Conservation (phyloP, 2,888 invertebrate species). For the Epinotia ramella region DNA sequence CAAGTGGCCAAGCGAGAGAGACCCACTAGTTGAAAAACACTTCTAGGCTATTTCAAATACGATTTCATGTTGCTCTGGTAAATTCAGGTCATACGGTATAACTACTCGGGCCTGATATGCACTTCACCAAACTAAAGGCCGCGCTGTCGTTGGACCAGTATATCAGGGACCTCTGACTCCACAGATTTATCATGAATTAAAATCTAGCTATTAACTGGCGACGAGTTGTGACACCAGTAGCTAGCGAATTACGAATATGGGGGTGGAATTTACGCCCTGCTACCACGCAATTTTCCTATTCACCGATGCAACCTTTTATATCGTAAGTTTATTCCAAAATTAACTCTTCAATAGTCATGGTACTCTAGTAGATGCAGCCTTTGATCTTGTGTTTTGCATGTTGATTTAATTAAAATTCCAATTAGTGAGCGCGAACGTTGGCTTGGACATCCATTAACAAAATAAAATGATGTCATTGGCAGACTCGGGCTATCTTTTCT, state of each 20-base stretch:
- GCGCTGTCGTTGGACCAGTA: not conserved
- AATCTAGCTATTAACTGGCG: not conserved
- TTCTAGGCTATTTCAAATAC: not conserved
- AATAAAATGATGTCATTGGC: too few species aligned
- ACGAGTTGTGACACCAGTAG: not conserved
- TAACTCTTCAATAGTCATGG: not conserved
- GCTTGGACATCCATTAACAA: too few species aligned
- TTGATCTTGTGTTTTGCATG: conserved; percentile 22
- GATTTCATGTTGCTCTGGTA: not conserved
- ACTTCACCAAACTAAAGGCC: not conserved
- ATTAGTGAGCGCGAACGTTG: too few species aligned
- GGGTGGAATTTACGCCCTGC: too few species aligned
- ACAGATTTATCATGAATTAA: too few species aligned
- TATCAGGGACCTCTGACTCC: too few species aligned
- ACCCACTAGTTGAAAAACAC: not conserved
- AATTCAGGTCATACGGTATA: not conserved
- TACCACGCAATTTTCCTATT: not conserved
- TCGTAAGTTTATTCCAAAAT: not conserved
- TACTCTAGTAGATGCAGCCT: conserved; percentile 22
- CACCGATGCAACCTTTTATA: not conserved
- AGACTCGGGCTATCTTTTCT: too few species aligned
- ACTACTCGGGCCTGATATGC: not conserved
- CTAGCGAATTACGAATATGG: not conserved
- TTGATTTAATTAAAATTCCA: not conserved
- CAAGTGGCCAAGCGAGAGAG: not conserved